Conservation (phyloP, 2,113 vertebrate genomes). For the Triplophysa rosa region DNA sequence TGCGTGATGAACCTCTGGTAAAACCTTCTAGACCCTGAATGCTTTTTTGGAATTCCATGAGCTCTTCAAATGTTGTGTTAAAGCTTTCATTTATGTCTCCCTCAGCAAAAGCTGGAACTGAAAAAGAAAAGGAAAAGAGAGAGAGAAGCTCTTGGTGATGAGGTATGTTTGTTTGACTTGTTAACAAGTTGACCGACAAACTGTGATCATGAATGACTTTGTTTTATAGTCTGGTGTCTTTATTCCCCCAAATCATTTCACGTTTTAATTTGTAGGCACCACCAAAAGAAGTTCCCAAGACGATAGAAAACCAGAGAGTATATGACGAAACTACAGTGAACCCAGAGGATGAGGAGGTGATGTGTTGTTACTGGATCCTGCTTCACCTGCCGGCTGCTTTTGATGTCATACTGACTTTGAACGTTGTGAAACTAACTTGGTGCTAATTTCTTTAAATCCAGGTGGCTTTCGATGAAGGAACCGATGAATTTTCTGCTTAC, state of each 20-base stretch:
- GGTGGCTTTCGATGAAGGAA: conserved; percentile 94
- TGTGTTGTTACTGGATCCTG: neutral
- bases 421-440: neutral
- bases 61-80: neutral
- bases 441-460: conserved; percentile 58
- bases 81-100: conserved; percentile 31
- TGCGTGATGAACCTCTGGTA: no score
- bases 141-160: conserved; percentile 88
- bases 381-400: neutral
- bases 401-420: no score
- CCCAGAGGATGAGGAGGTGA: conserved; percentile 93
- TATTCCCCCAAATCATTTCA: neutral
- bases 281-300: conserved; percentile 93
- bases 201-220: no score
- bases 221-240: neutral
- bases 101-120: conserved; percentile 84
- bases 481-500: conserved; percentile 96
- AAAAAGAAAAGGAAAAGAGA: conserved; percentile 90
- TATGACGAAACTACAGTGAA: conserved; percentile 94
- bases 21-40: no score
- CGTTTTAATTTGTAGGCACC: conserved; percentile 78
- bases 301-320: conserved; percentile 95
- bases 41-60: no score
- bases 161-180: conserved; percentile 73
- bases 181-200: no score